phyloP scores from a whole-genome alignment of 2,888 invertebrate species.

The Erynnis tages region DNA sequence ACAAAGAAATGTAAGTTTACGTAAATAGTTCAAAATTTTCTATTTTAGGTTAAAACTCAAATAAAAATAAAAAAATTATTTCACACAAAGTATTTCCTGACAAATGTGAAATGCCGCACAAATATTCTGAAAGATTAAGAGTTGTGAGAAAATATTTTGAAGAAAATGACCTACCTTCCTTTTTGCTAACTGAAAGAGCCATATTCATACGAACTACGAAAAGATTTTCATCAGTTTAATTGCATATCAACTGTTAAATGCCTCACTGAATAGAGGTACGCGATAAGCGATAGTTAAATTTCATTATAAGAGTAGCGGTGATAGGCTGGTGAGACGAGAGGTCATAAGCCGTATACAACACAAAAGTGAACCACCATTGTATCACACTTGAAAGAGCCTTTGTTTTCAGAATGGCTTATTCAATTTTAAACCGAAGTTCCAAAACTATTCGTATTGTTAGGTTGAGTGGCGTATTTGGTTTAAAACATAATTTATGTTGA shows the following conservation, averaged over 20 bases:
- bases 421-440: too few relatives aligned
- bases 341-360: too few relatives aligned
- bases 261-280: background rate
- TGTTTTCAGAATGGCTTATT: slow-evolving; percentile 16
- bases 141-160: slow-evolving; percentile 6
- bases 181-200: background rate
- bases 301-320: too few relatives aligned
- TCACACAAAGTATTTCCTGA: too few relatives aligned
- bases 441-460: too few relatives aligned
- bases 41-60: too few relatives aligned
- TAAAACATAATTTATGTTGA: too few relatives aligned
- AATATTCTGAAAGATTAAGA: background rate
- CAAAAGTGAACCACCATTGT: slow-evolving; percentile 15
- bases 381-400: slow-evolving; percentile 17
- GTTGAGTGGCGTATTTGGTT: too few relatives aligned
- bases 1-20: too few relatives aligned
- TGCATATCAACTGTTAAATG: slow-evolving; percentile 3
- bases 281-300: background rate
- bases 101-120: background rate
- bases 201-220: slow-evolving; percentile 11
- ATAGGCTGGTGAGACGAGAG: too few relatives aligned
- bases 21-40: too few relatives aligned
- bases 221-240: slow-evolving; percentile 17
- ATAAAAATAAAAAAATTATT: too few relatives aligned
- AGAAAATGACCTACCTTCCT: slow-evolving; percentile 13